Evolutionary conservation across 2,113 vertebrate species (phyloP), one percentile per base, ranked within the genome.

Genomic region (Cyanoliseus patagonus): DNA sequence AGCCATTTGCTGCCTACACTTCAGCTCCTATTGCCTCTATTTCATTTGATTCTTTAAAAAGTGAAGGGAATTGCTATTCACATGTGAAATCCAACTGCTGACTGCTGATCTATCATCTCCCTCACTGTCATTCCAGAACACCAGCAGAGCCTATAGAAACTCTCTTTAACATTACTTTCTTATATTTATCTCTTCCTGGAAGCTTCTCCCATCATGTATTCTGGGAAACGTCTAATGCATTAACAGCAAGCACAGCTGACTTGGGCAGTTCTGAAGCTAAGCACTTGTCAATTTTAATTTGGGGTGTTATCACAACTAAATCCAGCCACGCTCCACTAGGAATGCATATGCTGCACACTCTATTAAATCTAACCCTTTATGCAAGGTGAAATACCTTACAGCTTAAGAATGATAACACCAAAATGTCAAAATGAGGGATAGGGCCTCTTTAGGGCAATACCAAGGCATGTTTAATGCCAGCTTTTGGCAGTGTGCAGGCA

Each of bases 261-360:
- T 82, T 23, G 27, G 84, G 57, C 39, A 28, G 52, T 66, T 94
- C 62, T 90, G 55, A 86, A 90, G 88, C 52, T 76, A 67, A 90
- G 41, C 46, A 51, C 68, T 82, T 81, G 72, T 95, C 94, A 86
- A 5, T 91, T 96, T 92, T 93, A 86, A 81, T 96, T 95, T 90
- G 53, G 18, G 42, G 4, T 95, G 68, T 95, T 95, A 88, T 52
- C 81, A 83, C 53, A 97, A 94, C 64, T 67, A 88, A 94, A 90
- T 57, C 76, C 93, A 96, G 67, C 28, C 78, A 31, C 1, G 8
- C 35, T 86, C 16, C 5, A 6, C 44, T 62, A 85, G 83, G 69
- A 93, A 93, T 87, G 80, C n/a, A 5, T 83, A 39, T 62, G 35
- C 59, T 77, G 23, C 57, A 86, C 17, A 72, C 13, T 67, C n/a